These are phyloP conservation scores for Erpobdella octoculata DNA, from an alignment of 2,888 invertebrate genomes.

Conservation along the genomic window DNA sequence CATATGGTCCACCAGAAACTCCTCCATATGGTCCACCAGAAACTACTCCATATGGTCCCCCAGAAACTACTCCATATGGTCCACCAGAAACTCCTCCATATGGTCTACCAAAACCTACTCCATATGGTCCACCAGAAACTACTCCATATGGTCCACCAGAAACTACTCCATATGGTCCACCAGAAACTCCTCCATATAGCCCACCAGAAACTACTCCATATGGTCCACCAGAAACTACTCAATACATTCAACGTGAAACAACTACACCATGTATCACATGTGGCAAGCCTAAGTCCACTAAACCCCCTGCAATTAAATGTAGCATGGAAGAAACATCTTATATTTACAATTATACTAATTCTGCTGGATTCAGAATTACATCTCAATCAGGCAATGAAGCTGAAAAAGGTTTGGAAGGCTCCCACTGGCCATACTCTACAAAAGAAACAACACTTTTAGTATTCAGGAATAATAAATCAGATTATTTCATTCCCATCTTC, in stretches of 20 bases:
- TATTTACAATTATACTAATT: neutral
- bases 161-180: neutral
- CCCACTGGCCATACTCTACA: neutral
- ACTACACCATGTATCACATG: neutral
- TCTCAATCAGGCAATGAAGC: neutral
- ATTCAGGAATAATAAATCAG: neutral
- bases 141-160: neutral
- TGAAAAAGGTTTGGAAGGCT: neutral
- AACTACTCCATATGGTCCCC: neutral
- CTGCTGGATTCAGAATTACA: neutral
- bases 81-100: neutral
- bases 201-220: constrained; percentile 9
- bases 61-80: neutral
- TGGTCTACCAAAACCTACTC: neutral
- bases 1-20: neutral
- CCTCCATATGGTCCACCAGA: neutral
- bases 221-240: neutral
- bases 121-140: neutral
- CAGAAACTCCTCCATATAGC: neutral
- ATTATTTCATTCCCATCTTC: neutral
- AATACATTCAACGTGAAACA: neutral
- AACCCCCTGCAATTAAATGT: neutral
- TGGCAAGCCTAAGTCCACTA: neutral
- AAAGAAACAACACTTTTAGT: neutral
- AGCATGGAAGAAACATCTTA: neutral